phyloP scores from a whole-genome alignment of 2,113 vertebrate species.

The Indri indri region DNA sequence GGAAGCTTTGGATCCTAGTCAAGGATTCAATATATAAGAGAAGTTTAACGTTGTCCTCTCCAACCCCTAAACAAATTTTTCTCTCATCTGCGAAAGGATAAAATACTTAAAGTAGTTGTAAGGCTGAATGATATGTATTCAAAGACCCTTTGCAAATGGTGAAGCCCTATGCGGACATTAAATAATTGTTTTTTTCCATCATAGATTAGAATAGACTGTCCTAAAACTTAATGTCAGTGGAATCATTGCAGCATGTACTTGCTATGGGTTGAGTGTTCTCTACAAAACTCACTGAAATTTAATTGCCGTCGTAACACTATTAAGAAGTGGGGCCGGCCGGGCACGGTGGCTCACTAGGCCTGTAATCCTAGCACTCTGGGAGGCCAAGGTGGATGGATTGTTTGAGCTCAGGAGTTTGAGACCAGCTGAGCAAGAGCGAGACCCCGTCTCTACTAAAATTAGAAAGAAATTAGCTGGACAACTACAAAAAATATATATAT shows the following conservation, averaged over 20 bases:
- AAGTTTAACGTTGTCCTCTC: not conserved
- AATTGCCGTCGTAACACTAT: not conserved
- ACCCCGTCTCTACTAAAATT: too few species aligned
- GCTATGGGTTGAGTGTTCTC: not conserved
- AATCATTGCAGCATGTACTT: not conserved
- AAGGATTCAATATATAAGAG: not conserved
- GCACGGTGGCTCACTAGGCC: too few species aligned
- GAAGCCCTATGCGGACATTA: not conserved
- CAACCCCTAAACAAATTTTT: not conserved
- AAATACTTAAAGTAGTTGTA: not conserved
- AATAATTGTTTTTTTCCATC: not conserved
- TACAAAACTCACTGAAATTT: not conserved
- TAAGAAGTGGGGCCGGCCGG: not conserved
- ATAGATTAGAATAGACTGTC: not conserved
- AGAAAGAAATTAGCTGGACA: too few species aligned
- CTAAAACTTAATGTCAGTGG: not conserved
- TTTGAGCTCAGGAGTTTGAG: too few species aligned
- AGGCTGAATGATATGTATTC: not conserved
- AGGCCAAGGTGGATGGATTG: too few species aligned
- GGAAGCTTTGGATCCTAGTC: not conserved
- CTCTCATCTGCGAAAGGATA: not conserved
- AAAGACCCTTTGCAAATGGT: not conserved
- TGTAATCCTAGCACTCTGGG: too few species aligned
- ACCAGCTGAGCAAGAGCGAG: too few species aligned
- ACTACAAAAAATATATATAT: too few species aligned